Evolutionary conservation across 64 coral and sea anemone species (phyloP).

Genomic region (Astreopora myriophthalma): DNA sequence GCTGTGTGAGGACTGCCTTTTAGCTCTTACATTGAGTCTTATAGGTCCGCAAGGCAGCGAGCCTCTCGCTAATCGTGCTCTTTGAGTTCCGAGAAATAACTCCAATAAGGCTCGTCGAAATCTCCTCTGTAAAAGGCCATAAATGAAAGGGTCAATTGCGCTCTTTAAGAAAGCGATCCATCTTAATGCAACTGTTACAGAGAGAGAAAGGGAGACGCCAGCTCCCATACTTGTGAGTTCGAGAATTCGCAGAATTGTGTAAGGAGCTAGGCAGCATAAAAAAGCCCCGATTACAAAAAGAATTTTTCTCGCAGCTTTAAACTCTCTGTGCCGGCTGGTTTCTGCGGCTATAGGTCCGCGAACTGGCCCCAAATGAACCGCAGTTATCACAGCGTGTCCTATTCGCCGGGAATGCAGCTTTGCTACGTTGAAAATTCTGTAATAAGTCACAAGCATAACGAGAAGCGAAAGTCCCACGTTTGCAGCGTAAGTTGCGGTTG

Average conservation of each 20-base stretch:
- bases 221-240: conserved; percentile 53
- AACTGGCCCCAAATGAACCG: conserved; percentile 77
- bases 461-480: conserved; percentile 79
- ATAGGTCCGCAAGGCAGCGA: conserved; percentile 75
- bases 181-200: conserved; percentile 75
- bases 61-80: conserved; percentile 75
- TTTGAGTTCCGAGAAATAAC: conserved; percentile 71
- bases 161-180: conserved; percentile 96
- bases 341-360: conserved; percentile 66
- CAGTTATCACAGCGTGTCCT: conserved; percentile 86
- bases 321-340: conserved; percentile 85
- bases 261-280: conserved; percentile 87
- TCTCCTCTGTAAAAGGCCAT: conserved; percentile 93
- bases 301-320: conserved; percentile 95
- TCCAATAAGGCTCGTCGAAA: conserved; percentile 85
- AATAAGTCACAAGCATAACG: conserved; percentile 80
- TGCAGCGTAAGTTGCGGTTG: conserved; percentile 65
- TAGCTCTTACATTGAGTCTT: conserved; percentile 73
- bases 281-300: conserved; percentile 97
- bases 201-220: conserved; percentile 15
- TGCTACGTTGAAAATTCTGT: conserved; percentile 93
- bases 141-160: conserved; percentile 94
- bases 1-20: conserved; percentile 80
- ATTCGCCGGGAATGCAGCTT: conserved; percentile 88
- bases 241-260: conserved; percentile 76